Percentiles rank a stretch among this genome's conserved stretches.
phyloP scores from a whole-genome alignment of 2,888 invertebrate genomes.

The Maniola hyperantus region DNA sequence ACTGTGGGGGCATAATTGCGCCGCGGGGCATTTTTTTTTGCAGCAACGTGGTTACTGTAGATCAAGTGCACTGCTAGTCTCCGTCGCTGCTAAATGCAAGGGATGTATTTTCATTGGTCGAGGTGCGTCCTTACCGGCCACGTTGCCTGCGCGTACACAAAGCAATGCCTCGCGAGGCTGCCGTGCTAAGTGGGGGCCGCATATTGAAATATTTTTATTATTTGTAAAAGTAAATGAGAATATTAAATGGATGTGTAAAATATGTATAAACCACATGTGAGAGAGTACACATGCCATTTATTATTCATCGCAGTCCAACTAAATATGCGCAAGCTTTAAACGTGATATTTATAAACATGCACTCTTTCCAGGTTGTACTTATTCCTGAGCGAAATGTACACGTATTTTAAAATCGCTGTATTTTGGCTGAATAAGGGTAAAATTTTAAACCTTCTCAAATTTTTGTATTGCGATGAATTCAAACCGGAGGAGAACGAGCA shows the following conservation, averaged over 20 bases:
- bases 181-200: no score
- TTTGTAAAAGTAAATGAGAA: not conserved
- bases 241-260: not conserved
- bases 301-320: conserved; percentile 3
- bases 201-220: no score
- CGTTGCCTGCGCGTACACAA: no score
- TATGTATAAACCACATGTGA: not conserved
- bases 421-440: conserved; percentile 74
- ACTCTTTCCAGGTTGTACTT: conserved; percentile 69
- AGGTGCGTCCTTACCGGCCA: no score
- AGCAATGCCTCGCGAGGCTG: no score
- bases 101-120: no score
- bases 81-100: no score
- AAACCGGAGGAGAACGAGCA: conserved; percentile 69
- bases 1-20: no score
- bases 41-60: no score
- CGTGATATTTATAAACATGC: conserved; percentile 20
- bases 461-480: conserved; percentile 69
- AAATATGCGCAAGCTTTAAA: not conserved
- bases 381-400: conserved; percentile 79
- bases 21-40: no score
- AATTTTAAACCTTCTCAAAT: conserved; percentile 63
- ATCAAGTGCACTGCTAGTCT: no score
- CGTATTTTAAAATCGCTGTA: conserved; percentile 73
- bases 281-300: conserved; percentile 1